Conservation (phyloP, 2,797 vertebrate species). For the Mormyrus proboscirostris region DNA sequence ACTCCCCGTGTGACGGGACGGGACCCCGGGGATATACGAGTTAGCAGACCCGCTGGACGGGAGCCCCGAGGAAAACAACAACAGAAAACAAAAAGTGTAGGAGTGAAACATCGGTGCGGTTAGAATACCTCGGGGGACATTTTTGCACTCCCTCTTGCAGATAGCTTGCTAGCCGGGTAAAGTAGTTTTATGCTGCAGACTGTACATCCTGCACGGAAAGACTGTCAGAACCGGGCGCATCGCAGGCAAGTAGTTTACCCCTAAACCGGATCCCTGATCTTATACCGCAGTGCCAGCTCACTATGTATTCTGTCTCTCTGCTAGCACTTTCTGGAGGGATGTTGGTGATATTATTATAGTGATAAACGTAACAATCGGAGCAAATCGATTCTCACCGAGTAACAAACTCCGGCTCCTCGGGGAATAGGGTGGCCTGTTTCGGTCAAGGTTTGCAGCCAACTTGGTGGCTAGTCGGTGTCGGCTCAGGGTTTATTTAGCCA, state of each 20-base stretch:
- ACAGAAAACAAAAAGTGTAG: background rate
- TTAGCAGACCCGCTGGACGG: conserved; percentile 16
- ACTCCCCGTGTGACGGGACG: background rate
- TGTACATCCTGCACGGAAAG: background rate
- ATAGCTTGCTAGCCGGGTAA: background rate
- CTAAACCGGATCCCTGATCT: background rate
- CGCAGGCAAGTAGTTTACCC: background rate
- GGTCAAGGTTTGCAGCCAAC: background rate
- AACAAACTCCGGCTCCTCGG: background rate
- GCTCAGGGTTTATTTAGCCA: background rate
- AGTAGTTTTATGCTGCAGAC: background rate
- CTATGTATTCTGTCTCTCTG: background rate
- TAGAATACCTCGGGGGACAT: background rate
- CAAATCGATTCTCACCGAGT: background rate
- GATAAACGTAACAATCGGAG: background rate
- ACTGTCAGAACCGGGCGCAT: background rate
- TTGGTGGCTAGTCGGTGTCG: background rate
- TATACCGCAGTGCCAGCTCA: background rate
- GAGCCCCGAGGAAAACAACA: background rate
- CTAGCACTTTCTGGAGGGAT: background rate
- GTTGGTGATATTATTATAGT: background rate
- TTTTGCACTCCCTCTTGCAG: background rate
- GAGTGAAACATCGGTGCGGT: background rate
- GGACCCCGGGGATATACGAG: background rate
- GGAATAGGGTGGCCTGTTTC: background rate